Percentiles rank a stretch among this genome's conserved stretches.
These are phyloP conservation scores for Thalassoma bifasciatum DNA, from an alignment of 2,113 vertebrate genomes.

Conservation along the genomic window DNA sequence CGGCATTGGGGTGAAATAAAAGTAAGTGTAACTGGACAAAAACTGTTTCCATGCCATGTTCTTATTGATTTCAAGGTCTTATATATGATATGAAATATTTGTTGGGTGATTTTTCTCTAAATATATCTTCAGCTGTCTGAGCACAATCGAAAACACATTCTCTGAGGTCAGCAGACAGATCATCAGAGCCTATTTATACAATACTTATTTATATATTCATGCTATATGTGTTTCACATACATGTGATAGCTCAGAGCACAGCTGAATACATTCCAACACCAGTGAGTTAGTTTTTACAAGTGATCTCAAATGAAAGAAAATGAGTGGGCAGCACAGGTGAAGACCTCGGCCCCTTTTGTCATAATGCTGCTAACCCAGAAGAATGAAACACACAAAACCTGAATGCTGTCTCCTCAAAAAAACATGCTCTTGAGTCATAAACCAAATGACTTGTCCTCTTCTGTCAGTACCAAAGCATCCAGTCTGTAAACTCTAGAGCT, in stretches of 20 bases:
- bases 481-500: no score
- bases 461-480: no score
- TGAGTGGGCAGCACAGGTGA: not conserved
- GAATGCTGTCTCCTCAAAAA: no score
- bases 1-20: not conserved
- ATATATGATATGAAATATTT: not conserved
- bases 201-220: not conserved
- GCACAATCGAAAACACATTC: not conserved
- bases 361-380: not conserved
- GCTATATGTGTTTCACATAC: not conserved
- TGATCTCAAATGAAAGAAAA: constrained; percentile 19
- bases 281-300: constrained; percentile 9
- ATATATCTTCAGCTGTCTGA: not conserved
- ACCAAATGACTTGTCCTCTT: no score
- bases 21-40: not conserved
- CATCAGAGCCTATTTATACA: not conserved
- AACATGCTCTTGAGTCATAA: not conserved
- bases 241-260: not conserved
- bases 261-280: constrained; percentile 32
- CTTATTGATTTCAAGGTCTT: not conserved
- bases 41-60: not conserved
- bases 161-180: not conserved
- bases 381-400: not conserved
- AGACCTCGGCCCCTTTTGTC: not conserved
- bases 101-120: not conserved